These are phyloP conservation scores for Tachyglossus aculeatus DNA, from an alignment of 2,797 vertebrate genomes.

Conservation along the genomic window DNA sequence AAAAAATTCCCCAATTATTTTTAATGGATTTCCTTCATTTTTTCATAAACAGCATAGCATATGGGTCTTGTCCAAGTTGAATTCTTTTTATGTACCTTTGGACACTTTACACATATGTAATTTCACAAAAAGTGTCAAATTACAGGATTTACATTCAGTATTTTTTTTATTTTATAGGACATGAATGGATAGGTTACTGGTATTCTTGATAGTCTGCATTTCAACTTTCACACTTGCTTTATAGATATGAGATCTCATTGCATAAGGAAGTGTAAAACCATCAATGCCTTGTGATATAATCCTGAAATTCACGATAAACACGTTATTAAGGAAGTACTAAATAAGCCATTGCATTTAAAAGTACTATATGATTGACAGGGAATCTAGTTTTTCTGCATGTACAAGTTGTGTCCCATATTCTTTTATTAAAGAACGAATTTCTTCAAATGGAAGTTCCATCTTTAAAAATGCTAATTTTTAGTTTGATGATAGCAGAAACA, in stretches of 20 bases:
- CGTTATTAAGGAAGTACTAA: slow-evolving; percentile 19
- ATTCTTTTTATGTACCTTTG: too few species aligned
- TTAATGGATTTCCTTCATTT: too few species aligned
- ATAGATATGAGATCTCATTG: neutral
- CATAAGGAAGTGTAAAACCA: slow-evolving; percentile 2
- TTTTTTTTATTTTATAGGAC: neutral
- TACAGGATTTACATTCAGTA: slow-evolving; percentile 11
- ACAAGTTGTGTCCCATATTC: neutral
- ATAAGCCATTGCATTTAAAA: slow-evolving; percentile 35
- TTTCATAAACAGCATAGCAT: too few species aligned
- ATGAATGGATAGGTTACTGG: neutral
- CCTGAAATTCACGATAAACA: slow-evolving; percentile 36
- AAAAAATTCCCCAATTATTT: too few species aligned
- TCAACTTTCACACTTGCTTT: slow-evolving; percentile 4
- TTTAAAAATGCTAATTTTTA: too few species aligned
- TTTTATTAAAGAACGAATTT: neutral
- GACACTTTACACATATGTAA: too few species aligned
- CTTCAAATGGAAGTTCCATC: too few species aligned
- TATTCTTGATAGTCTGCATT: neutral
- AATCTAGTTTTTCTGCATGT: slow-evolving; percentile 30
- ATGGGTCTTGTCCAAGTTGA: too few species aligned
- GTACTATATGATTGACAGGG: neutral
- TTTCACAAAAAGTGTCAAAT: too few species aligned
- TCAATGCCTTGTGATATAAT: slow-evolving; percentile 14
- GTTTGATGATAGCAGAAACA: too few species aligned